Evolutionary conservation across 2,888 invertebrate genomes (phyloP), one percentile per base, ranked within the genome.

Genomic region (Drosophila aldrichi): DNA sequence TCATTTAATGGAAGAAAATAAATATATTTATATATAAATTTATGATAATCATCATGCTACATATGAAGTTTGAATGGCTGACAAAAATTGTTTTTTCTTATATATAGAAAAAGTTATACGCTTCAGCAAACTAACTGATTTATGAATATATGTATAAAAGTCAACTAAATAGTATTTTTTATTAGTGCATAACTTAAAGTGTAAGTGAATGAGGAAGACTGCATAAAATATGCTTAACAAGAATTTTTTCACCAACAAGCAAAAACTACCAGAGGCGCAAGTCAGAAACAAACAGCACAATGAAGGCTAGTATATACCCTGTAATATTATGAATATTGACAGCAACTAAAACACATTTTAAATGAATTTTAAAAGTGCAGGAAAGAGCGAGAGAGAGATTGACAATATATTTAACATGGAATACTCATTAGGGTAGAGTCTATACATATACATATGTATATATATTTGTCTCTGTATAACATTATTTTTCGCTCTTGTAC

Each of bases 211-310:
- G 64, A 60, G 64, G 78, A 68, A 58, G 68, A 78, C 66, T 46
- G 22, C 61, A 70, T 66, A 57, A 82, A 73, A 73, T 73, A 82
- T 81, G 77, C 68, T 77, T 59, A 54, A 44, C 58, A 70, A 40
- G 60, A 77, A 67, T 51, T 69, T 71, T 65, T 55, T 58, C 58
- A 61, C 48, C 68, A 38, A 38, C 55, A 38, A 54, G 46, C 43
- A n/a, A 22, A 74, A 75, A 22, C 52, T 43, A 16, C n/a, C 29
- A 60, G 38, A 46, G 40, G 25, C 25, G 6, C 25, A 40, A 40
- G 18, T 10, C 1, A 44, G 20, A 41, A 56, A 52, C 9, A 46
- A 41, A 46, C 25, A 25, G 40, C 16, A 12, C 6, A 18, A 2
- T 25, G 18, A 29, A 3, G 10, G 22, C 43, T 43, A 29, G 36